Evolutionary conservation across 2,888 invertebrate species (phyloP), one percentile per base, ranked within the genome.

Genomic region (Blera fallax): DNA sequence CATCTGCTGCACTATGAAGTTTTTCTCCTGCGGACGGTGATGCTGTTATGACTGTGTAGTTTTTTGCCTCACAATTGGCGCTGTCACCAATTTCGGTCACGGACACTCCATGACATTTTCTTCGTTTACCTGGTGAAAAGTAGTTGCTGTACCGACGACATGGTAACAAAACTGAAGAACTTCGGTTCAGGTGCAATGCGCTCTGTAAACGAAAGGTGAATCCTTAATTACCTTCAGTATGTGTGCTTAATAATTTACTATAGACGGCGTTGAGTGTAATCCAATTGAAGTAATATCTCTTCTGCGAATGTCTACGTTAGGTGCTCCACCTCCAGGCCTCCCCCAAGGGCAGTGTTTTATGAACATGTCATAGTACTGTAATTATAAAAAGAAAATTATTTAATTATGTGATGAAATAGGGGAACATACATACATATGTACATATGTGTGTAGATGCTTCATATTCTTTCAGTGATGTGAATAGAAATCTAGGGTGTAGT

Each of bases 261-360:
- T 93, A 88, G 91, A 90, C 64, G 92, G 94, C 87, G 95, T 95
- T 0, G 95, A 95, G 89, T 94, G 94, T 76, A 95, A 93, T 74
- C 95, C 95, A 62, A 94, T 94, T 79, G 94, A 92, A 54, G 94
- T 94, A 29, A 96, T 93, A 89, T 96, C 95, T 88, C 94, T 94
- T 89, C 95, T 94, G 18, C 96, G 94, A 34, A 95, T 91, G 78
- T 95, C 94, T 10, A 93, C 88, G 89, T 95, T 95, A 54, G 96
- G 95, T 18, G 96, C 96, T 27, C 96, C 96, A 58, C 95, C 95
- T 2, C 96, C 96, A 8, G 95, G 95, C 78, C 94, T 94, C 3
- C 96, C 96, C 96, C 96, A 97, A 6, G 97, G 96, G 92, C 95
- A 95, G 90, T 96, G 96, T 87, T 94, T 94, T 80, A 94, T 93